A percentile compares a stretch with the other conserved stretches of the same genome.
Evolutionary conservation across 2,888 invertebrate genomes (phyloP).

Genomic region (Drosophila heteroneura): DNA sequence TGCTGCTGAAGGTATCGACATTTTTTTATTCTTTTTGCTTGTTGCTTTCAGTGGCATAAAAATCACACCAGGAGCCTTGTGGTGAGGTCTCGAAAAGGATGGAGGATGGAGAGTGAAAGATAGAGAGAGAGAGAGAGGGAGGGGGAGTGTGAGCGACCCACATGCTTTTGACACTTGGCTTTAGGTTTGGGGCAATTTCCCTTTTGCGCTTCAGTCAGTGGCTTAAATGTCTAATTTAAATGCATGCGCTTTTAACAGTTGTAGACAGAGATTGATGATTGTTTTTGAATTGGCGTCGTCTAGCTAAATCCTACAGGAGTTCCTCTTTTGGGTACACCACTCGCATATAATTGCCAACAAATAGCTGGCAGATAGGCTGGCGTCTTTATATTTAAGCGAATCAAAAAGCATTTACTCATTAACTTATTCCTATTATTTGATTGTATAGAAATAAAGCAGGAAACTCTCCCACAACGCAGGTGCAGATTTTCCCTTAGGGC

Average conservation of each 20-base stretch:
- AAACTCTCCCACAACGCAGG: conserved; percentile 47
- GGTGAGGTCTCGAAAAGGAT: not conserved
- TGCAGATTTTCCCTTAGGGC: conserved; percentile 68
- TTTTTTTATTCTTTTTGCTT: conserved; percentile 18
- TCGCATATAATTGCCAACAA: conserved; percentile 69
- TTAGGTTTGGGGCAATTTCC: conserved; percentile 29
- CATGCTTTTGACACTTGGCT: conserved; percentile 53
- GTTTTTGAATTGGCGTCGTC: conserved; percentile 63
- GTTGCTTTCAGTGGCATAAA: conserved; percentile 25
- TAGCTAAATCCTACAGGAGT: not conserved
- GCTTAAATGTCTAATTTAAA: conserved; percentile 85
- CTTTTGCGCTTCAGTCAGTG: conserved; percentile 33
- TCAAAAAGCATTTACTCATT: conserved; percentile 50
- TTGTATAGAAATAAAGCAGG: conserved; percentile 5
- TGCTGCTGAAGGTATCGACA: conserved; percentile 62
- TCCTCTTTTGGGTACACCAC: conserved; percentile 2
- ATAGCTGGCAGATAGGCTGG: conserved; percentile 17
- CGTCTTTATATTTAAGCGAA: not conserved
- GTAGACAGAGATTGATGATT: conserved; percentile 84
- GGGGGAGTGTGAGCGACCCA: conserved; percentile 12
- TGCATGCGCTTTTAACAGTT: conserved; percentile 83
- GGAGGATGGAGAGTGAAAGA: not conserved
- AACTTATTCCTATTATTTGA: conserved; percentile 16
- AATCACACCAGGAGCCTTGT: conserved; percentile 43
- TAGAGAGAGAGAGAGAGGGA: not conserved